Evolutionary conservation across 2,113 vertebrate species (phyloP).

Genomic region (Microcebus griseorufus): DNA sequence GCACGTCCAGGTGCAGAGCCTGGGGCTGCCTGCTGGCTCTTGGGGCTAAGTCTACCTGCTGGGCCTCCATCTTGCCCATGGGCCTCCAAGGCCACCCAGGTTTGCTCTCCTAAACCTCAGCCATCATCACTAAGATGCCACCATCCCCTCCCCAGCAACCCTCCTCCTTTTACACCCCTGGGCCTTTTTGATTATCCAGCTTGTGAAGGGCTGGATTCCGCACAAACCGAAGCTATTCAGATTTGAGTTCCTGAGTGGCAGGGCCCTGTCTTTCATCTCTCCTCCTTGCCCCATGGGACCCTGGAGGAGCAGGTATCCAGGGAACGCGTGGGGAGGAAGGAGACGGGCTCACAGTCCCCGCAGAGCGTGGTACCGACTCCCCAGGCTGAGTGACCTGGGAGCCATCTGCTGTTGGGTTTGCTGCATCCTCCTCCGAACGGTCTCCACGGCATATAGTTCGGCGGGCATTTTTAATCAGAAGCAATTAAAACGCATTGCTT

Average conservation of each 20-base stretch:
- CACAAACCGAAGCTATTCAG: not conserved
- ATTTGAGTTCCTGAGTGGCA: not conserved
- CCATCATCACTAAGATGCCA: not conserved
- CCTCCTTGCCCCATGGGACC: fast-evolving
- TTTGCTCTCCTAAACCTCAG: not conserved
- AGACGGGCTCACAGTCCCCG: fast-evolving
- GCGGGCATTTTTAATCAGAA: not conserved
- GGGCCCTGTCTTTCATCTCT: not conserved
- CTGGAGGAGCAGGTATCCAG: fast-evolving
- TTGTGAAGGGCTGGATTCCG: not conserved
- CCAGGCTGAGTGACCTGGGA: not conserved
- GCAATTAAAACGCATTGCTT: not conserved
- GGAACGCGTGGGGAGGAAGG: not conserved
- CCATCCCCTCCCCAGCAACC: not conserved
- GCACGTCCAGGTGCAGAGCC: fast-evolving
- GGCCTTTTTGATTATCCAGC: not conserved
- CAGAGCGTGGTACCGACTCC: not conserved
- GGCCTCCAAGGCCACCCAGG: not conserved
- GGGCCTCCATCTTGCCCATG: fast-evolving
- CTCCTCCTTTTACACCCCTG: not conserved
- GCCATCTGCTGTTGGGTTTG: no score
- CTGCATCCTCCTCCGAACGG: no score
- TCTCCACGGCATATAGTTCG: not conserved
- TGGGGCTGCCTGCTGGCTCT: not conserved
- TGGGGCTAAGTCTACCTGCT: not conserved